Percentiles rank a stretch among this genome's conserved stretches.
Conservation (phyloP, 2,797 vertebrate species). For the Silurus aristotelis region DNA sequence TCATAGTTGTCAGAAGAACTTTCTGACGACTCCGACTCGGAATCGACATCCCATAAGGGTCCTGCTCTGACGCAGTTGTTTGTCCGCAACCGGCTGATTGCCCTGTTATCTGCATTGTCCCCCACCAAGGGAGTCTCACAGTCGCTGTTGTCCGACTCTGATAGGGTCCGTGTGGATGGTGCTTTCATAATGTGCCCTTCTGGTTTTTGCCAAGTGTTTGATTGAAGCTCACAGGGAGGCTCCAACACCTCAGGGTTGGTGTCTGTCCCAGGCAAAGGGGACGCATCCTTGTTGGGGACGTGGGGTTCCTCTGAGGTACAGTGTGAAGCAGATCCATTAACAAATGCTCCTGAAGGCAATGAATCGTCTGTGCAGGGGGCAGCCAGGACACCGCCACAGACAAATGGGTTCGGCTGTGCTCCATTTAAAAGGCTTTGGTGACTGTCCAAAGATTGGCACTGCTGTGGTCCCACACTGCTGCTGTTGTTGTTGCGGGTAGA, state of each 20-base stretch:
- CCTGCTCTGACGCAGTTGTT: conserved; percentile 76
- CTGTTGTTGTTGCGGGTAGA: conserved; percentile 67
- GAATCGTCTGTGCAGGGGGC: conserved; percentile 85
- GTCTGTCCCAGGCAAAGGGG: conserved; percentile 83
- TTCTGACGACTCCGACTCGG: conserved; percentile 74
- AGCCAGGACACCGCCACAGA: conserved; percentile 88
- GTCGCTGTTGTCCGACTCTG: conserved; percentile 82
- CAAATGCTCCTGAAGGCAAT: conserved; percentile 89
- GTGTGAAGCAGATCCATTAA: conserved; percentile 98
- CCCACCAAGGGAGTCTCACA: conserved; percentile 80
- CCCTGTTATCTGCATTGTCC: conserved; percentile 81
- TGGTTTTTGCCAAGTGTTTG: conserved; percentile 84
- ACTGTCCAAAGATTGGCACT: conserved; percentile 83
- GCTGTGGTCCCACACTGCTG: conserved; percentile 78
- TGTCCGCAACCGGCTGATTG: conserved; percentile 80
- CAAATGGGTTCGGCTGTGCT: conserved; percentile 90
- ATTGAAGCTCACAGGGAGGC: conserved; percentile 88
- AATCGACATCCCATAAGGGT: conserved; percentile 71
- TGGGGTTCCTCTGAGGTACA: conserved; percentile 87
- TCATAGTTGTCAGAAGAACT: conserved; percentile 83
- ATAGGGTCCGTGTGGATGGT: conserved; percentile 83
- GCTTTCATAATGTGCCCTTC: conserved; percentile 87
- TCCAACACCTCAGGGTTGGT: conserved; percentile 80
- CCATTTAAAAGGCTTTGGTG: conserved; percentile 96
- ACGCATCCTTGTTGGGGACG: conserved; percentile 86